Evolutionary conservation across 2,797 vertebrate species (phyloP).

Genomic region (Sorex maritimensis): DNA sequence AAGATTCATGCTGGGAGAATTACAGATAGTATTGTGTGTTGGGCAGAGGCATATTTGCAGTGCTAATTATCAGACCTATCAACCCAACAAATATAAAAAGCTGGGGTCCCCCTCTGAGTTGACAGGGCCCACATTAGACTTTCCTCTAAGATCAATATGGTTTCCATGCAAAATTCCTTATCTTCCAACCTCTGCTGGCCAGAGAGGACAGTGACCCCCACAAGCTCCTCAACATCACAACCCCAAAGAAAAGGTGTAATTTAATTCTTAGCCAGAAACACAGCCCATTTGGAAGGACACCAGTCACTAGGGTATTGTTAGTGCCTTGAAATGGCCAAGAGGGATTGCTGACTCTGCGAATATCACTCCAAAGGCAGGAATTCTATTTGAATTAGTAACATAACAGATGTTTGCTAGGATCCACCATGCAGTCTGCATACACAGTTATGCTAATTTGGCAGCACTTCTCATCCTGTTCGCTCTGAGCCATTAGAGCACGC

Average conservation of each 20-base stretch:
- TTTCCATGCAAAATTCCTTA: constrained; percentile 3
- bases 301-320: constrained; percentile 95
- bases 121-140: background rate
- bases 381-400: constrained; percentile 99
- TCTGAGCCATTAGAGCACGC: constrained; percentile 98
- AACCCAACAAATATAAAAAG: background rate
- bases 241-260: constrained; percentile 83
- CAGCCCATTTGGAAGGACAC: constrained; percentile 93
- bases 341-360: constrained; percentile 98
- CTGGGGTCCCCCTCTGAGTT: background rate
- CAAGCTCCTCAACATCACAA: constrained; percentile 76
- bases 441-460: constrained; percentile 99
- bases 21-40: background rate
- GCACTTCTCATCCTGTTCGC: constrained; percentile 97
- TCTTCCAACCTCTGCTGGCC: constrained; percentile 55
- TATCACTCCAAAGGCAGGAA: constrained; percentile 96
- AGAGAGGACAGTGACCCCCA: constrained; percentile 72
- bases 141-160: constrained; percentile 61
- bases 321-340: constrained; percentile 95
- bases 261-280: constrained; percentile 91
- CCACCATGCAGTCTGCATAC: constrained; percentile 95
- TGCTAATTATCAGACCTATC: constrained; percentile 66
- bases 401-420: constrained; percentile 99
- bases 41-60: background rate
- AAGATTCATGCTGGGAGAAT: constrained; percentile 54